Evolutionary conservation across 2,113 vertebrate genomes (phyloP), one percentile per base, ranked within the genome.

Genomic region (Cebidichthys violaceus): DNA sequence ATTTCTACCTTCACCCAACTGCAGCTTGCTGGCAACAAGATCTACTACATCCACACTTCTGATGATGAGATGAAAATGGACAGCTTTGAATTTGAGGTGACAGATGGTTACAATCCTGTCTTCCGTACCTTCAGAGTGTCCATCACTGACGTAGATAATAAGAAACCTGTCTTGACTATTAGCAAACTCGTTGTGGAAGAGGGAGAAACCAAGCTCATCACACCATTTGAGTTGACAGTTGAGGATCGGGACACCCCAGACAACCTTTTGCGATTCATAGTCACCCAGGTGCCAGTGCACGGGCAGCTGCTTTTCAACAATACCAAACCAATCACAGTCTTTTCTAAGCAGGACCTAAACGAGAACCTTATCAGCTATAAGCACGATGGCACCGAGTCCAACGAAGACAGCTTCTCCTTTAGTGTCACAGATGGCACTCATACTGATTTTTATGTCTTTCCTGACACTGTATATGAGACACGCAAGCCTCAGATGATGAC

Each of bases 41-140:
- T 99, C 82, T 98, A 97, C 90, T 99, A 99, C 77, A 97, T 98
- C 88, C 98, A 99, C 78, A 98, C 98, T 2, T 96, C 98, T 0
- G 97, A 98, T 60, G 98, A 99, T 14, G 98, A 99, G 86, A 95
- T 98, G 66, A 99, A 98, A 93, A 98, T 97, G 97, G 98, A 99
- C 92, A 98, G 98, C 81, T 99, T 99, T 93, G 98, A 99, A 89
- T 99, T 99, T 84, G 96, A 99, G 75, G 97, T 99, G 77, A 99
- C 97, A 0, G 98, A 99, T n/a, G 98, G 98, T 3, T 97, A 91
- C 86, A 99, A 99, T 75, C 97, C 97, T 0, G 96, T 99, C 65
- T 99, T 98, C 89, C 96, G 98, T 61, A 99, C 97, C 4, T 99
- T 99, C 88, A 95, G 97, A 60, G 97, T 99, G 89, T 98, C 97